Evolutionary conservation across 2,888 invertebrate species (phyloP).

Genomic region (Himalopsyche anomala): DNA sequence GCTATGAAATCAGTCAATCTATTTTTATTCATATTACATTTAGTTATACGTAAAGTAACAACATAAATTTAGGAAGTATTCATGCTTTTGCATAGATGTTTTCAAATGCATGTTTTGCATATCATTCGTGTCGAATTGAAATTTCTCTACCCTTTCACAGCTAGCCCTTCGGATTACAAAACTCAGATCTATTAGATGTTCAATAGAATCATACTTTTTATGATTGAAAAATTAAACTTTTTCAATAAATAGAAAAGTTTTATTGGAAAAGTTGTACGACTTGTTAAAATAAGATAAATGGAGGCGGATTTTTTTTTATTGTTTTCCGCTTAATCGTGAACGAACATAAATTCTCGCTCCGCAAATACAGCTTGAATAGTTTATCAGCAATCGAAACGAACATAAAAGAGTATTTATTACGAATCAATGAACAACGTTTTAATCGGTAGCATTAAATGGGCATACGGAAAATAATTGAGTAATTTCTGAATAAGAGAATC

Average conservation of each 20-base stretch:
- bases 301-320: slow-evolving; percentile 22
- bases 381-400: not conserved
- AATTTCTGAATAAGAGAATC: too few species aligned
- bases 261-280: slow-evolving; percentile 25
- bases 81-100: too few species aligned
- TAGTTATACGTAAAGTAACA: too few species aligned
- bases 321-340: not conserved
- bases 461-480: too few species aligned
- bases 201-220: not conserved
- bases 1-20: too few species aligned
- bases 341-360: slow-evolving; percentile 18
- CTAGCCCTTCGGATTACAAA: too few species aligned
- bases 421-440: slow-evolving; percentile 4
- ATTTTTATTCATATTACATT: too few species aligned
- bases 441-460: not conserved
- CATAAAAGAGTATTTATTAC: slow-evolving; percentile 22
- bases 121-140: too few species aligned
- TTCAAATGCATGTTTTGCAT: too few species aligned
- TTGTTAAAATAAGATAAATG: slow-evolving; percentile 29
- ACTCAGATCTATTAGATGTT: not conserved
- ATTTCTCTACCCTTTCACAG: too few species aligned
- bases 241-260: slow-evolving; percentile 23
- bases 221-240: slow-evolving; percentile 21
- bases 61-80: too few species aligned
- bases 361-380: slow-evolving; percentile 17